Conservation (phyloP, 2,113 vertebrate genomes). For the Megaptera novaeangliae region DNA sequence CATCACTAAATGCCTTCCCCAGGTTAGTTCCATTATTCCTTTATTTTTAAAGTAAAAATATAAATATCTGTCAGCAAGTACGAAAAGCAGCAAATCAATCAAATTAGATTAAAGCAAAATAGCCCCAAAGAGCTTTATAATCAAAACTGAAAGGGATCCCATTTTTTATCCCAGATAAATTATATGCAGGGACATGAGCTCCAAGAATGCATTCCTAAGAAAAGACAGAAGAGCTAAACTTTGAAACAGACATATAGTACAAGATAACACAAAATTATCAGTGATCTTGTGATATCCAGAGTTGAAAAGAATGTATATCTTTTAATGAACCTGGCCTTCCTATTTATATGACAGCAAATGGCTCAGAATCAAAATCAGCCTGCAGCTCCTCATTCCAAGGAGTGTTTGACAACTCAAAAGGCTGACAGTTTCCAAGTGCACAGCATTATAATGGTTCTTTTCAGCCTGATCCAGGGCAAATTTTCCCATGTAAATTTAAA, state of each 20-base stretch:
- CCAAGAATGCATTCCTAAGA: slow-evolving; percentile 43
- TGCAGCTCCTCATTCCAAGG: slow-evolving; percentile 8
- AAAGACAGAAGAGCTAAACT: slow-evolving; percentile 52
- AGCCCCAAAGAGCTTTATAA: slow-evolving; percentile 33
- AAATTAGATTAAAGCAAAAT: slow-evolving; percentile 53
- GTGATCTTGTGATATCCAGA: not conserved
- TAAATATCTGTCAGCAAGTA: slow-evolving; percentile 34
- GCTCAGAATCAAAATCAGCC: slow-evolving; percentile 55
- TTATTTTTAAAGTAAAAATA: slow-evolving; percentile 21
- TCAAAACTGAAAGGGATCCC: slow-evolving; percentile 52
- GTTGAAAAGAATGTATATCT: slow-evolving; percentile 62
- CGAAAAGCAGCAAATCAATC: slow-evolving; percentile 40
- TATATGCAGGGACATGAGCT: not conserved
- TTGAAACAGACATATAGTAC: slow-evolving; percentile 33
- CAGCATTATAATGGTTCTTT: not conserved
- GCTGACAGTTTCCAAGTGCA: not conserved
- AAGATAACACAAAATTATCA: slow-evolving; percentile 62
- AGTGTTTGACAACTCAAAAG: slow-evolving; percentile 38
- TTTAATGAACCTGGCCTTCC: slow-evolving; percentile 62
- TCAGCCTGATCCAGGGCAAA: not conserved
- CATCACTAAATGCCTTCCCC: not conserved
- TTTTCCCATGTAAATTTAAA: not conserved
- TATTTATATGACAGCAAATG: slow-evolving; percentile 63
- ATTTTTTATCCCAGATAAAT: slow-evolving; percentile 41
- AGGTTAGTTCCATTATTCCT: not conserved